Base-by-base conservation (phyloP, 2,797 vertebrate genomes). In the Arnoldichthys spilopterus region DNA sequence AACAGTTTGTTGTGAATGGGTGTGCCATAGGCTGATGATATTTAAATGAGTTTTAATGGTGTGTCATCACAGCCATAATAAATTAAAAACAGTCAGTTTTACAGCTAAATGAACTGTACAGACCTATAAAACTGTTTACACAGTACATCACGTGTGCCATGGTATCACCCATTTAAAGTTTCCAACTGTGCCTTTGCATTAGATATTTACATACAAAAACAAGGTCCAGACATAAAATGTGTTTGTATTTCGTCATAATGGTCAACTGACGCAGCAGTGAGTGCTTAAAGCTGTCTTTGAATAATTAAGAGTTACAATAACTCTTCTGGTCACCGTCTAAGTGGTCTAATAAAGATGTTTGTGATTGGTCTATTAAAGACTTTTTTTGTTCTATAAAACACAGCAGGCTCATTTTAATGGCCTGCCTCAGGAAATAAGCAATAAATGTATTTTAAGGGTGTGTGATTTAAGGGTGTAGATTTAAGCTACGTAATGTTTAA, bases 231-330 rank as follows among this genome's bases (percentile, higher is more conserved):
- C 18, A 30, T 69, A 32, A 69, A 54, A 3, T 13, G 22, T 37
- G 54, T 62, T 49, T 24, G 75, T 4, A 47, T 62, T 4, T 67
- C 56, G 37, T 30, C 32, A 45, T 16, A 26, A 28, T 28, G 58
- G 32, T 28, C 66, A 63, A 53, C 54, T 28, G 66, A 68, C 6
- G 9, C 34, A 47, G 6, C 22, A 2, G 32, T 32, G 49, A 24
- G 26, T 47, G 49, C 26, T 56, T 56, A 56, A 64, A 66, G 43
- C 45, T 56, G 32, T n/a, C 59, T 88, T 88, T 85, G 40, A 79
- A 72, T 72, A 72, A 61, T 80, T 83, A 75, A 49, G 83, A 78
- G 67, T 71, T 62, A 84, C 59, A 85, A 70, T 69, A 49, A 26
- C 40, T 78, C 47, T n/a, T 40, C 22, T 6, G 24, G 9, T 64